Evolutionary conservation across 2,797 vertebrate species (phyloP), one percentile per base, ranked within the genome.

Genomic region (Malurus leucopterus): DNA sequence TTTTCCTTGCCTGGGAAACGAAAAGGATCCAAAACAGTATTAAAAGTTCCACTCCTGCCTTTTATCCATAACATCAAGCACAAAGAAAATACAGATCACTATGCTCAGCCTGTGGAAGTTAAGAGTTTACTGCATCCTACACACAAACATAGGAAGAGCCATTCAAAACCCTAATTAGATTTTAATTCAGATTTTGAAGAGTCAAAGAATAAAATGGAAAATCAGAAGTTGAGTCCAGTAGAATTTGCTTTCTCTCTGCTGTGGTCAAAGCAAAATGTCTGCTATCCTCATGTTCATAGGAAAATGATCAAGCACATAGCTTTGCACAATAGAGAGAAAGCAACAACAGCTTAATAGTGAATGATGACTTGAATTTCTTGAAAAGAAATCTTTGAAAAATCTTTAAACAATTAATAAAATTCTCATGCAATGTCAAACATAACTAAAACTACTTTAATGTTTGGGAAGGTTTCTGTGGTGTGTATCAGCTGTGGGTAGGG

Each of bases 351-450:
- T 59, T 68, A 16, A 9, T 11, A 34, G 18, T 24, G 50, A 77
- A 62, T 13, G 17, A 51, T 30, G 3, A 38, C n/a, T 19, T 51
- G 13, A 40, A 41, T 82, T 55, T 69, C n/a, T 75, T 79, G 13
- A 58, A 54, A 78, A 69, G 1, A 72, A 79, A 43, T 26, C 47
- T 27, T 40, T 76, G 34, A 54, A 29, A 54, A 50, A 2, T 54
- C 44, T 50, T 54, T 7, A 78, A 68, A 49, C 59, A 0, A 38
- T 68, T 40, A 40, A 32, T 13, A 40, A 69, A 70, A 63, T 63
- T 78, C 6, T 62, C 0, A 0, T 10, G 11, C 41, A 38, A 44
- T 40, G n/a, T 63, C 46, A 63, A 75, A n/a, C 36, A 3, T 19
- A 47, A 44, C 29, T 23, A 44, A 63, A 76, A 38, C 0, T 13